Percentiles rank a stretch among this genome's conserved stretches.
phyloP scores from a whole-genome alignment of 2,888 invertebrate species.

The Eumacrocentrus americanus region DNA sequence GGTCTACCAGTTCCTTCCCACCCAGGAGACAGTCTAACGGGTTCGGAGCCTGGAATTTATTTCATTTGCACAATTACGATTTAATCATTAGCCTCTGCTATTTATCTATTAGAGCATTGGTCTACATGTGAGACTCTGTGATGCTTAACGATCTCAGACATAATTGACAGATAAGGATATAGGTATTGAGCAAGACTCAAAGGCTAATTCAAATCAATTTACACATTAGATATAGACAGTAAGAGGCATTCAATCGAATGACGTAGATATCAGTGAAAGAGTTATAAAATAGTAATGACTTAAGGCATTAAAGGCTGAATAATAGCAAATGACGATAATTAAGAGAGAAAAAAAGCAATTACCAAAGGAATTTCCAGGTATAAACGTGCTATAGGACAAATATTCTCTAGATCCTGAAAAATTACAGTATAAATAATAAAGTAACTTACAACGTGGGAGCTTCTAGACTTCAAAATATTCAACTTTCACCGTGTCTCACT shows the following conservation, averaged over 20 bases:
- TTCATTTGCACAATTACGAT: neutral
- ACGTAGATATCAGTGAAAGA: no score
- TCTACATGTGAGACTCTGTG: no score
- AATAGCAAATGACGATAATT: neutral
- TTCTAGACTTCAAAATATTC: neutral
- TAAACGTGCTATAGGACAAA: slow-evolving; percentile 32
- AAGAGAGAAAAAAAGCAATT: slow-evolving; percentile 21
- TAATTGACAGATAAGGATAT: neutral
- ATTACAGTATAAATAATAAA: slow-evolving; percentile 3
- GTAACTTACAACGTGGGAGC: neutral
- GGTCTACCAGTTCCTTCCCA: slow-evolving; percentile 87
- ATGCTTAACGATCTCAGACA: neutral
- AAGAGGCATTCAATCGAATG: no score
- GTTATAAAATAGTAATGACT: no score
- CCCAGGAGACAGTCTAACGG: slow-evolving; percentile 83
- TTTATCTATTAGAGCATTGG: neutral
- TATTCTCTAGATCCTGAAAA: slow-evolving; percentile 26
- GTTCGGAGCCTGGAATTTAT: slow-evolving; percentile 65
- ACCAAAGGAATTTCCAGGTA: slow-evolving; percentile 23
- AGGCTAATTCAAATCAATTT: slow-evolving; percentile 40
- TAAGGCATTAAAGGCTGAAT: no score
- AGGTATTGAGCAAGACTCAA: slow-evolving; percentile 1
- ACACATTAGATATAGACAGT: no score
- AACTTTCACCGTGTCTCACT: neutral
- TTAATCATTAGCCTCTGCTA: neutral